Percentiles rank a stretch among this genome's conserved stretches.
These are phyloP conservation scores for Agonopterix arenella DNA, from an alignment of 2,888 invertebrate genomes.

Conservation along the genomic window DNA sequence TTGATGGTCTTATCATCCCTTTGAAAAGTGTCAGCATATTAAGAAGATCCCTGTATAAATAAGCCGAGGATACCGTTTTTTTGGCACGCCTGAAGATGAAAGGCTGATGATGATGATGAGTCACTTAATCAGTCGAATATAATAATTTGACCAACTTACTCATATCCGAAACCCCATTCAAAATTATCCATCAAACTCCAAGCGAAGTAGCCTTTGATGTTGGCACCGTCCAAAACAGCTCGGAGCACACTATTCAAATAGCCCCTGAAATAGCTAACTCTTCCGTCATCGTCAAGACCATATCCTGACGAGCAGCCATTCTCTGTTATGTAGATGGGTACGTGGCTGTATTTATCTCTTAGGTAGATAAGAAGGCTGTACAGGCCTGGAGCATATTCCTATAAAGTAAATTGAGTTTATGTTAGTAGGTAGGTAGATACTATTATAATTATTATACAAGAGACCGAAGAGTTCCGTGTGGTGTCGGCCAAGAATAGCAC, in stretches of 20 bases:
- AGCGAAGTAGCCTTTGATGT: constrained; percentile 63
- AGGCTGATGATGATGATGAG: too few relatives aligned
- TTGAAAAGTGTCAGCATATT: too few relatives aligned
- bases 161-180: constrained; percentile 74
- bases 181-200: constrained; percentile 79
- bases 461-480: too few relatives aligned
- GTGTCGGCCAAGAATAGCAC: too few relatives aligned
- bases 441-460: not conserved
- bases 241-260: constrained; percentile 46
- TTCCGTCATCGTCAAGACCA: constrained; percentile 41
- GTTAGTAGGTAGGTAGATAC: not conserved
- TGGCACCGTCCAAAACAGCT: constrained; percentile 48
- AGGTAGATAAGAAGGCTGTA: constrained; percentile 18
- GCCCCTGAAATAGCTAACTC: constrained; percentile 39
- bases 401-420: not conserved
- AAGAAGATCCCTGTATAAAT: too few relatives aligned
- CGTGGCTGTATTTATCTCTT: constrained; percentile 20
- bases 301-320: constrained; percentile 61
- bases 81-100: too few relatives aligned
- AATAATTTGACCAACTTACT: constrained; percentile 33
- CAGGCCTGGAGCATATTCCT: constrained; percentile 23
- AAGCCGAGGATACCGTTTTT: too few relatives aligned
- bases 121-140: too few relatives aligned
- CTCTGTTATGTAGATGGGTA: constrained; percentile 53
- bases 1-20: too few relatives aligned